Conservation (phyloP, 2,113 vertebrate genomes). For the Melanostigma gelatinosum region DNA sequence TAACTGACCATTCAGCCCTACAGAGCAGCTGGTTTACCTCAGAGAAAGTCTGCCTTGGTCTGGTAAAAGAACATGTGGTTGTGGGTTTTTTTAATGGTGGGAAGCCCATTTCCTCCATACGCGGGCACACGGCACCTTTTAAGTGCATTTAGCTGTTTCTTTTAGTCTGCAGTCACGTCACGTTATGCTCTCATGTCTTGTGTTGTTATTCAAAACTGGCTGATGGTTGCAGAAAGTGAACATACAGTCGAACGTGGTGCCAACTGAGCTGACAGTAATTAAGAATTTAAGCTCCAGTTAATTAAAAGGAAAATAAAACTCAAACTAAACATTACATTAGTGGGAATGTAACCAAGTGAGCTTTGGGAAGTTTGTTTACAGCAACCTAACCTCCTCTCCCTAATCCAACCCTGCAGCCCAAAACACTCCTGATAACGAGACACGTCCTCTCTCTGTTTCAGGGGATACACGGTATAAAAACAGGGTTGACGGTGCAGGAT, state of each 20-base stretch:
- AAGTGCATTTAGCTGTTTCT: not conserved
- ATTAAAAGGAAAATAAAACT: not conserved
- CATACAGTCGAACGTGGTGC: not conserved
- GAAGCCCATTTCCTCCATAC: slow-evolving; percentile 54
- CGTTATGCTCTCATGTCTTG: slow-evolving; percentile 2
- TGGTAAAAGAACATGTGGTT: slow-evolving; percentile 61
- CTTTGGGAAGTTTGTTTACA: slow-evolving; percentile 28
- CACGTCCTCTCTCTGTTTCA: slow-evolving; percentile 11
- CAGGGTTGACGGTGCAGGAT: slow-evolving; percentile 14
- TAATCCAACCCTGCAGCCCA: slow-evolving; percentile 31
- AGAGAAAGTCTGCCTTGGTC: slow-evolving; percentile 36
- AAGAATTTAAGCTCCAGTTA: not conserved
- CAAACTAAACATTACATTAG: slow-evolving; percentile 22
- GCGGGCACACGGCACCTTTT: slow-evolving; percentile 10
- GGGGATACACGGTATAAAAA: not conserved
- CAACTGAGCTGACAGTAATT: not conserved
- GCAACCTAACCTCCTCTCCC: slow-evolving; percentile 11
- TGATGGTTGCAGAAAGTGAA: slow-evolving; percentile 8
- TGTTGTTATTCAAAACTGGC: not conserved
- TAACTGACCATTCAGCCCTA: slow-evolving; percentile 44
- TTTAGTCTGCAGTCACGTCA: slow-evolving; percentile 10
- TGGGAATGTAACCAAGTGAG: not conserved
- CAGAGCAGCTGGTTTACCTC: slow-evolving; percentile 56
- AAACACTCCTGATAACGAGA: slow-evolving; percentile 35
- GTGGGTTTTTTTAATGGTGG: slow-evolving; percentile 34